These are phyloP conservation scores for Triplophysa tibetana DNA, from an alignment of 2,113 vertebrate genomes.

Conservation along the genomic window DNA sequence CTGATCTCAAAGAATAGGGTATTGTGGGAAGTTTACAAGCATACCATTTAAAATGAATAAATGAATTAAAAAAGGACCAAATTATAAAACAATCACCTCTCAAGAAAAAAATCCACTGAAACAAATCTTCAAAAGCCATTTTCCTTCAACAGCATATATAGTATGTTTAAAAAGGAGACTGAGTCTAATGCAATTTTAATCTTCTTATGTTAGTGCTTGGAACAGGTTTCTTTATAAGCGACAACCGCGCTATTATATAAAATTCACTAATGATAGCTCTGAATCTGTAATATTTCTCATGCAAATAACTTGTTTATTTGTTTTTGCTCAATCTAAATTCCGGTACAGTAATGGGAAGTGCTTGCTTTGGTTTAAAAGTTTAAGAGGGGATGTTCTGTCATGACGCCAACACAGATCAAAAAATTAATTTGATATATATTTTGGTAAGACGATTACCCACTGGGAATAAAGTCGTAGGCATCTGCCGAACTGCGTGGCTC, in stretches of 20 bases:
- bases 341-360: constrained; percentile 30
- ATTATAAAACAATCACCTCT: constrained; percentile 12
- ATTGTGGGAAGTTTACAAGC: background rate
- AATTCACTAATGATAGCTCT: constrained; percentile 38
- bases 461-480: constrained; percentile 51
- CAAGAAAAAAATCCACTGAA: constrained; percentile 25
- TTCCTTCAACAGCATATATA: constrained; percentile 11
- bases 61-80: background rate
- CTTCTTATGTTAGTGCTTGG: constrained; percentile 42
- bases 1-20: background rate
- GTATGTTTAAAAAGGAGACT: constrained; percentile 43
- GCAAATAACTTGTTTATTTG: constrained; percentile 49
- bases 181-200: constrained; percentile 50
- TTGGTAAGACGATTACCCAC: constrained; percentile 58
- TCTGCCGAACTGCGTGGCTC: constrained; percentile 52
- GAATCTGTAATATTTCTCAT: constrained; percentile 39
- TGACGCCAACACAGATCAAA: constrained; percentile 50
- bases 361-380: constrained; percentile 53
- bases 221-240: constrained; percentile 28
- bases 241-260: constrained; percentile 16
- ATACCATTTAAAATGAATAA: background rate
- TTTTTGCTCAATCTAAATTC: constrained; percentile 34
- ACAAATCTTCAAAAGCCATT: constrained; percentile 22
- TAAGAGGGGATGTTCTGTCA: constrained; percentile 50
- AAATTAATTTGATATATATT: constrained; percentile 58